A percentile compares a stretch with the other conserved stretches of the same genome.
Conservation (phyloP, 2,888 invertebrate species). For the Cenopis cana region DNA sequence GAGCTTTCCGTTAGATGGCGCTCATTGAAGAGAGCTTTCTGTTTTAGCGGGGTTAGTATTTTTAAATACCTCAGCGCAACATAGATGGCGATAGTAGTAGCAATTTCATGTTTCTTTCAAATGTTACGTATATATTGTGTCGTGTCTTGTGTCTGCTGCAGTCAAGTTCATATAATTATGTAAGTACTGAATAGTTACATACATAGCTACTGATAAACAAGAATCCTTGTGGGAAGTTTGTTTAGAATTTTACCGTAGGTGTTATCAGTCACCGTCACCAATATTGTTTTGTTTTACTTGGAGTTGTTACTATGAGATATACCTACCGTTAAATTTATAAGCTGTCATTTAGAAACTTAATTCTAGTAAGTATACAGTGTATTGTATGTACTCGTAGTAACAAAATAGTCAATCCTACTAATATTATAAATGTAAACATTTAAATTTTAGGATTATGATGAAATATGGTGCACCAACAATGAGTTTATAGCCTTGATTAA, state of each 20-base stretch:
- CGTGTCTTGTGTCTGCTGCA: not conserved
- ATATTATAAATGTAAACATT: too few species aligned
- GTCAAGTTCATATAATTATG: not conserved
- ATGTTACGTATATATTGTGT: too few species aligned
- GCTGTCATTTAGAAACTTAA: too few species aligned
- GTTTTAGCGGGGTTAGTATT: slow-evolving; percentile 38
- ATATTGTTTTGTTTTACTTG: not conserved
- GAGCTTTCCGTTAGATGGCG: slow-evolving; percentile 64
- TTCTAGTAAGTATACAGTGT: too few species aligned
- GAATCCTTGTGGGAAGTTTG: not conserved
- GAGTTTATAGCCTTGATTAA: too few species aligned
- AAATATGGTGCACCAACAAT: too few species aligned
- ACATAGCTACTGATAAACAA: not conserved
- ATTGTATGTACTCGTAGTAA: too few species aligned
- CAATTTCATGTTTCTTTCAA: slow-evolving; percentile 44
- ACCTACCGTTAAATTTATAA: not conserved
- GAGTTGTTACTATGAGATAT: not conserved
- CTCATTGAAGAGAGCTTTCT: slow-evolving; percentile 33
- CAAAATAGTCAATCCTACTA: too few species aligned
- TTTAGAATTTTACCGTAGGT: not conserved
- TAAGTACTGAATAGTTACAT: not conserved
- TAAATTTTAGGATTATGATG: too few species aligned
- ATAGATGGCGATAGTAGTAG: slow-evolving; percentile 66
- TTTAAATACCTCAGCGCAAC: not conserved
- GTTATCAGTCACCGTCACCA: not conserved